Conservation (phyloP, 2,888 invertebrate species). For the Embidobia sp. region DNA sequence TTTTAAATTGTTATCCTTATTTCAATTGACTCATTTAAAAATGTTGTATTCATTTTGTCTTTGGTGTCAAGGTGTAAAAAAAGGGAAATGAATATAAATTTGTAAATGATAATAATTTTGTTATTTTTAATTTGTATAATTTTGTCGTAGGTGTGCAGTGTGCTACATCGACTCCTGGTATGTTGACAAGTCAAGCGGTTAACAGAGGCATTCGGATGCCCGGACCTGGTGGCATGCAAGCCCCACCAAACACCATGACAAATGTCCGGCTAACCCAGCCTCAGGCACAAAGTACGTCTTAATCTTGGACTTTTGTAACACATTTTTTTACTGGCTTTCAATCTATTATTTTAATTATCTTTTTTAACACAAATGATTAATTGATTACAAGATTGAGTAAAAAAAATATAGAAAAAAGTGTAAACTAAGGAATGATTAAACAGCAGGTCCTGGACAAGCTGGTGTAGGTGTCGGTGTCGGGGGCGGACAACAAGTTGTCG, state of each 20-base stretch:
- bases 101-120: not conserved
- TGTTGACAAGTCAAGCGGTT: conserved; percentile 77
- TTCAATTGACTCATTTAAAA: no score
- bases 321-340: no score
- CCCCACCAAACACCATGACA: conserved; percentile 75
- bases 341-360: no score
- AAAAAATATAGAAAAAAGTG: no score
- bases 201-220: conserved; percentile 80
- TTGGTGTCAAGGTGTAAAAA: no score
- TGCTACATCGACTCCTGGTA: conserved; percentile 84
- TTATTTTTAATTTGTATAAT: not conserved
- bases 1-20: no score
- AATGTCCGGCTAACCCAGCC: conserved; percentile 79
- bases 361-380: no score
- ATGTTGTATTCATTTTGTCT: no score
- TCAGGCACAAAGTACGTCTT: conserved; percentile 74
- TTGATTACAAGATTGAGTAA: no score
- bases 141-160: conserved; percentile 88
- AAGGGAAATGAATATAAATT: no score
- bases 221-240: conserved; percentile 75
- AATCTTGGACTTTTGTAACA: no score
- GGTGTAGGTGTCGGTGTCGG: conserved; percentile 49
- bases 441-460: conserved; percentile 70
- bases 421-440: no score
- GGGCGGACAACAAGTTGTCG: conserved; percentile 78